Base-by-base conservation (phyloP, 2,113 vertebrate species). In the Dipodomys stephensi region DNA sequence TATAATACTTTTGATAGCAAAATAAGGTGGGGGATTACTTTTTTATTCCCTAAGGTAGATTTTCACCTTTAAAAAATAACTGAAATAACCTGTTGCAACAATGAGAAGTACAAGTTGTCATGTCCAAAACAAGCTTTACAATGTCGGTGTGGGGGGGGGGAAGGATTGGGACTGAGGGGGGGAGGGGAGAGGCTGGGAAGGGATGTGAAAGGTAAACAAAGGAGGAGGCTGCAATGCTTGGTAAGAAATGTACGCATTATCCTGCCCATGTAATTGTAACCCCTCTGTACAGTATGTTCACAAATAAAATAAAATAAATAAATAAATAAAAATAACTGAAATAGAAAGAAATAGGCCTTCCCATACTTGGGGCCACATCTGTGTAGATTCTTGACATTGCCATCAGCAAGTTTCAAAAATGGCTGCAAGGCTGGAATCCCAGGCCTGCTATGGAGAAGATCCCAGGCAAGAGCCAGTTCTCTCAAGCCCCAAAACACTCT, bases 51-150 rank as follows among this genome's bases (percentile, higher is more conserved):
- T 73, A 73, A 72, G 91, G 16, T 60, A 86, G 20, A 49, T 28
- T 67, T 53, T 97, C 57, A n/a, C 62, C 25, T 76, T 77, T 87
- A 89, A 86, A 57, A 95, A 93, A 77, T 23, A 44, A 72, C 35
- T 84, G 6, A 78, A 44, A 67, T 67, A 44, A n/a, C n/a, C n/a
- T n/a, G n/a, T n/a, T n/a, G n/a, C n/a, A n/a, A n/a, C n/a, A n/a
- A n/a, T n/a, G n/a, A n/a, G n/a, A n/a, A n/a, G n/a, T n/a, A n/a
- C n/a, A n/a, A n/a, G n/a, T n/a, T n/a, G n/a, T n/a, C n/a, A n/a
- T n/a, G n/a, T n/a, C n/a, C n/a, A n/a, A n/a, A n/a, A n/a, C n/a
- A n/a, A n/a, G n/a, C n/a, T n/a, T n/a, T n/a, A n/a, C n/a, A n/a
- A n/a, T n/a, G n/a, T n/a, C n/a, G n/a, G n/a, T n/a, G n/a, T n/a